Evolutionary conservation across 2,113 vertebrate genomes (phyloP).

Genomic region (Aspidoscelis tigris): DNA sequence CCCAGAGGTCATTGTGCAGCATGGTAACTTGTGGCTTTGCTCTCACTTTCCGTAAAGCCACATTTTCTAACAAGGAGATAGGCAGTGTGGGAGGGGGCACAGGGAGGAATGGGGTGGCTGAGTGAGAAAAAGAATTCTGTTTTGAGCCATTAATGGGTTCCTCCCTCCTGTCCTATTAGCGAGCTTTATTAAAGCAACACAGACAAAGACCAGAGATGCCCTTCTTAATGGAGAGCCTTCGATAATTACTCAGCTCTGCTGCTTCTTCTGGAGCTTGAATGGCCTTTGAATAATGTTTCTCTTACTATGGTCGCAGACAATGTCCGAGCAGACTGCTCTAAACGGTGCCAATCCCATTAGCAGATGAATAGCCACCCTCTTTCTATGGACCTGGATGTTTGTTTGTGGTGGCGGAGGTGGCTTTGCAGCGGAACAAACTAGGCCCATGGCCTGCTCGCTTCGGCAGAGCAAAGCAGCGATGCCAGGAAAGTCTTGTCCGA

Average conservation of each 20-base stretch:
- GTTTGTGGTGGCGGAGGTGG: conserved; percentile 26
- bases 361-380: conserved; percentile 74
- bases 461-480: not conserved
- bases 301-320: conserved; percentile 81
- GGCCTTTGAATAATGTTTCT: conserved; percentile 87
- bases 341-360: conserved; percentile 85
- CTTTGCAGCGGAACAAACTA: conserved; percentile 19
- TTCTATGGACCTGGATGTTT: conserved; percentile 46
- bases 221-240: conserved; percentile 80
- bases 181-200: conserved; percentile 81
- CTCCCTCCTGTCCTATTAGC: conserved; percentile 81
- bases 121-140: conserved; percentile 76
- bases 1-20: conserved; percentile 71
- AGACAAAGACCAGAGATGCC: conserved; percentile 85
- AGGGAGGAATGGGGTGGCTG: not conserved
- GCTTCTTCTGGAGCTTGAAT: conserved; percentile 81
- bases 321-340: conserved; percentile 77
- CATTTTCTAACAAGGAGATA: conserved; percentile 58
- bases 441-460: conserved; percentile 41
- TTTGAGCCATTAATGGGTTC: conserved; percentile 80
- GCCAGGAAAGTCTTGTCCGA: not conserved
- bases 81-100: not conserved
- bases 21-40: conserved; percentile 71
- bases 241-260: conserved; percentile 84
- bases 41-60: conserved; percentile 70